Base-by-base conservation (phyloP, 2,113 vertebrate genomes). In the Erinaceus europaeus region DNA sequence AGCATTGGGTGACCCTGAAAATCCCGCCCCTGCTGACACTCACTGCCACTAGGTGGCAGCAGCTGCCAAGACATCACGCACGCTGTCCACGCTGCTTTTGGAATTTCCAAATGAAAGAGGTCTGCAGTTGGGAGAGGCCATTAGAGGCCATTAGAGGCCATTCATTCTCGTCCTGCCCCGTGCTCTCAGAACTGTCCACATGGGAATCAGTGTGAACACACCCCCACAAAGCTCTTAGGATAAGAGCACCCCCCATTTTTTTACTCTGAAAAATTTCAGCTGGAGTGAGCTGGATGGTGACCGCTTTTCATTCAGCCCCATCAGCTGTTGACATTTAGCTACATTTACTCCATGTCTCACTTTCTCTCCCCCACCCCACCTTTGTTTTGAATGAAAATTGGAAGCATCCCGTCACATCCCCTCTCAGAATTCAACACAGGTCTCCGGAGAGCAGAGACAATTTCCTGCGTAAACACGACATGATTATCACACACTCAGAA, bases 31-130 rank as follows among this genome's bases (percentile, higher is more conserved):
- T 14, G 1, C 34, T 0, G 4, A 25, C 36, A 20, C 4, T 7
- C 34, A 3, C 21, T 27, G 3, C 95, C 97, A 95, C 96, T 14
- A 90, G 97, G 25, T 97, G 97, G 97, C 97, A 97, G 94, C 92
- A 95, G 89, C 32, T 9, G 3, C 95, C n/a, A 86, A 95, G 6
- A 3, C 87, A 96, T 93, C 53, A 2, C 48, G 32, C 52, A 2
- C 0, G n/a, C n/a, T n/a, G n/a, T n/a, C n/a, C 3, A 0, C 6
- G 10, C 3, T 6, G 46, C 25, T 68, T 27, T n/a, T 36, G 46
- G 67, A 32, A n/a, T 61, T 40, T 72, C 68, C 55, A 48, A 83
- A 44, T 68, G 40, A 69, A 92, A 55, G 61, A 44, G 46, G 14
- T 11, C 65, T 2, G 36, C 55, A 34, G 9, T 46, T 53, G 55